Evolutionary conservation across 2,113 vertebrate genomes (phyloP).

Genomic region (Larimichthys crocea): DNA sequence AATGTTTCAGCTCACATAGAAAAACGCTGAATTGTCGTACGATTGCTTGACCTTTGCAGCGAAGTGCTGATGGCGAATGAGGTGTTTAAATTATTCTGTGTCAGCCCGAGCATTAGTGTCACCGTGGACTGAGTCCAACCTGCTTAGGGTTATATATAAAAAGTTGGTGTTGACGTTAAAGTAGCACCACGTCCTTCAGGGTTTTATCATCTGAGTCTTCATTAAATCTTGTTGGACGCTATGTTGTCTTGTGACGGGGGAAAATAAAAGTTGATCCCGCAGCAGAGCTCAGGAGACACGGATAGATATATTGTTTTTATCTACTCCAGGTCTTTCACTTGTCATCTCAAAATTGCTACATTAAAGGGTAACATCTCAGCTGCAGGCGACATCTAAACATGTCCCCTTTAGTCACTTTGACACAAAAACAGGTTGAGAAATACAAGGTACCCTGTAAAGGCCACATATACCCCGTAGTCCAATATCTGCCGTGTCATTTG

Average conservation of each 20-base stretch:
- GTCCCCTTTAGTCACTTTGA: too few relatives aligned
- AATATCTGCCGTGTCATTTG: too few relatives aligned
- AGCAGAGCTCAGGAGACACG: background rate
- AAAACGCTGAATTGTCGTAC: conserved; percentile 25
- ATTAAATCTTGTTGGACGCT: conserved; percentile 13
- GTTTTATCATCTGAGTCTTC: conserved; percentile 12
- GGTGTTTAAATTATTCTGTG: conserved; percentile 48
- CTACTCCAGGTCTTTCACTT: background rate
- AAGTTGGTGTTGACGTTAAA: background rate
- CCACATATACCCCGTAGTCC: too few relatives aligned
- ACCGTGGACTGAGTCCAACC: conserved; percentile 22
- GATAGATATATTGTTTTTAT: background rate
- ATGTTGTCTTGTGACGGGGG: background rate
- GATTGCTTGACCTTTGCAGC: conserved; percentile 62
- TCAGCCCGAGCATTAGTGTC: conserved; percentile 40
- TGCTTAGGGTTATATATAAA: background rate
- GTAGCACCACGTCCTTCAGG: background rate
- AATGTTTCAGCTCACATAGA: background rate
- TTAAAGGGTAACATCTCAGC: too few relatives aligned
- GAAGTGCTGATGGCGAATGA: conserved; percentile 50
- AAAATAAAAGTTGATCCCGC: background rate
- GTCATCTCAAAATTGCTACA: too few relatives aligned
- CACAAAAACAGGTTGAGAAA: too few relatives aligned
- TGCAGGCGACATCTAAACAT: too few relatives aligned
- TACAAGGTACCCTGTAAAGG: too few relatives aligned